Conservation (phyloP, 2,113 vertebrate genomes). For the Glareola pratincola region DNA sequence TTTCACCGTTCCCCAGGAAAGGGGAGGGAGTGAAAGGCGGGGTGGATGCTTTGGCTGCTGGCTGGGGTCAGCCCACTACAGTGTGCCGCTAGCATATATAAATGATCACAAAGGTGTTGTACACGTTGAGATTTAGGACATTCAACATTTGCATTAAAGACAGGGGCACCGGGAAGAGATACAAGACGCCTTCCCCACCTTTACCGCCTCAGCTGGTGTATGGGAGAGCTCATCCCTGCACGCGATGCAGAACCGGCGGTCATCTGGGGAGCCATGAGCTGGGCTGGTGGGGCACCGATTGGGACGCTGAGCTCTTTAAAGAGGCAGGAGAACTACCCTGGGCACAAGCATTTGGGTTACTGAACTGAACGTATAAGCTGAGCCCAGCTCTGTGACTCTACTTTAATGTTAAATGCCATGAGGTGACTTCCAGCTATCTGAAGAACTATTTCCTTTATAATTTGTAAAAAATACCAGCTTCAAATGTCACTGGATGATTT, state of each 20-base stretch:
- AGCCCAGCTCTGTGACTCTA: background rate
- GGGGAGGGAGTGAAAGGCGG: background rate
- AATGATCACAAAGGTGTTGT: background rate
- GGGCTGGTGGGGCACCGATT: background rate
- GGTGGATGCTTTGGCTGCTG: background rate
- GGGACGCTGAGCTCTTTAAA: background rate
- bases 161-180: background rate
- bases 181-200: background rate
- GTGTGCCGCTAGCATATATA: too few species aligned
- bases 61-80: background rate
- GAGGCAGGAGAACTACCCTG: background rate
- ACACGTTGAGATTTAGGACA: background rate
- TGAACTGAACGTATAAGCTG: background rate
- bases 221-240: background rate
- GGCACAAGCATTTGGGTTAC: fast-evolving
- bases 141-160: background rate
- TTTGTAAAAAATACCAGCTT: background rate
- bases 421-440: background rate
- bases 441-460: background rate
- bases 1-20: background rate
- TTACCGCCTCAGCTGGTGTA: fast-evolving
- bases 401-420: background rate
- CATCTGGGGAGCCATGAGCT: too few species aligned
- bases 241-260: background rate
- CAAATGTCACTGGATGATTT: background rate